phyloP scores from a whole-genome alignment of 2,888 invertebrate genomes.

The Macroteleia sp. region DNA sequence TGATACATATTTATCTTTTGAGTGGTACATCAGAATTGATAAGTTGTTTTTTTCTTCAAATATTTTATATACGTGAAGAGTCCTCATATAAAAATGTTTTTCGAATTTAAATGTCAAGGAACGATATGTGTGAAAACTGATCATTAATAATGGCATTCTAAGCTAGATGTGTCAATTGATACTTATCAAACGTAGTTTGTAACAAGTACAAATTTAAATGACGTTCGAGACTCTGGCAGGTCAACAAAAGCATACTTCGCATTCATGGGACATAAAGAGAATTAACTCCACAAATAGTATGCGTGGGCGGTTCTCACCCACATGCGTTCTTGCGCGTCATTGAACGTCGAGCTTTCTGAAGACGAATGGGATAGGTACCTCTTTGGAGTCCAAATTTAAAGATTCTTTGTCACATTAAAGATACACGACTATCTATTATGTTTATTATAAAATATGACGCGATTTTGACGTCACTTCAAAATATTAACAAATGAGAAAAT shows the following conservation, averaged over 20 bases:
- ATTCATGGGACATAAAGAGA: constrained; percentile 74
- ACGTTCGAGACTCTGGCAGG: constrained; percentile 63
- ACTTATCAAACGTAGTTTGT: constrained; percentile 29
- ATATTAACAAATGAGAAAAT: too few species aligned
- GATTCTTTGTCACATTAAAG: constrained; percentile 11
- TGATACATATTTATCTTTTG: too few species aligned
- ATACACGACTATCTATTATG: too few species aligned
- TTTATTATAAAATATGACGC: too few species aligned
- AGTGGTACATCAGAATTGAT: too few species aligned
- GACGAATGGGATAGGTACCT: constrained; percentile 24
- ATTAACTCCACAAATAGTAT: constrained; percentile 78
- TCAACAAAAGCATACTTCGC: constrained; percentile 79
- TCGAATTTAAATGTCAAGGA: constrained; percentile 7
- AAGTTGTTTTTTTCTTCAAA: too few species aligned
- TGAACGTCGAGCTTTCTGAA: constrained; percentile 20
- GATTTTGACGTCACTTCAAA: too few species aligned
- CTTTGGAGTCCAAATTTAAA: constrained; percentile 12
- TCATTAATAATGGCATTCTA: constrained; percentile 33
- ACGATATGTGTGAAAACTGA: constrained; percentile 4
- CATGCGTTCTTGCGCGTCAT: constrained; percentile 33
- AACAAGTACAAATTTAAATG: constrained; percentile 30
- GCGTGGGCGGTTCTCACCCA: constrained; percentile 72
- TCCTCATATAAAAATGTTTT: neutral
- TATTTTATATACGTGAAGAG: too few species aligned
- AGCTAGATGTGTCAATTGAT: constrained; percentile 35